These are phyloP conservation scores for Agriopis leucophaearia DNA, from an alignment of 2,888 invertebrate genomes.

Conservation along the genomic window DNA sequence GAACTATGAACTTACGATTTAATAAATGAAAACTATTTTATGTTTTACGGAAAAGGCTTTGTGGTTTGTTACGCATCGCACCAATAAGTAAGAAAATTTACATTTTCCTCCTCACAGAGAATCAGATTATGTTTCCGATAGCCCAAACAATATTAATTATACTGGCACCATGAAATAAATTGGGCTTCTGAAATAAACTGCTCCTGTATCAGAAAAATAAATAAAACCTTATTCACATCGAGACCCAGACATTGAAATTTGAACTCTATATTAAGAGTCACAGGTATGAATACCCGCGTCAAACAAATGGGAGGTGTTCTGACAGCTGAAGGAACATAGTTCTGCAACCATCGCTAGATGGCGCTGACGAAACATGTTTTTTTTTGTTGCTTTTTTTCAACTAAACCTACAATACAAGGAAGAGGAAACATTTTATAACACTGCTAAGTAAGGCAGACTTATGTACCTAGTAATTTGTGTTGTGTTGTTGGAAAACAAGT, in stretches of 20 bases:
- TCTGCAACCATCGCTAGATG: too few species aligned
- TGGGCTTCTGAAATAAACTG: constrained; percentile 25
- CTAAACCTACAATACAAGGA: too few species aligned
- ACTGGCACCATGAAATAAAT: constrained; percentile 35
- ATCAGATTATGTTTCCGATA: neutral
- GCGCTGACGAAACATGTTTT: too few species aligned
- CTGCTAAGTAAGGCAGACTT: too few species aligned
- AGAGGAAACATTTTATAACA: too few species aligned
- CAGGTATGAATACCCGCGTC: too few species aligned
- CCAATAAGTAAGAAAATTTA: constrained; percentile 5
- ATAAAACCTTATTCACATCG: neutral
- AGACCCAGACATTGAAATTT: neutral
- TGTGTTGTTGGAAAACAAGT: too few species aligned
- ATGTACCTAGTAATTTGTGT: too few species aligned
- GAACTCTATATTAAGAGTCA: neutral
- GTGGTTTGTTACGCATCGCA: constrained; percentile 50
- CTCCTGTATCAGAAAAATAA: neutral
- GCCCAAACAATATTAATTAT: constrained; percentile 13
- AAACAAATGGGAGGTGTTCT: too few species aligned
- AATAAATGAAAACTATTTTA: constrained; percentile 68
- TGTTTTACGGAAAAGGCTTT: constrained; percentile 67
- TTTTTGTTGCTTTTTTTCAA: too few species aligned
- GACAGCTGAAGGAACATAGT: too few species aligned
- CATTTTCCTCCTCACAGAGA: constrained; percentile 3
- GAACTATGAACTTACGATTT: constrained; percentile 82